Base-by-base conservation (phyloP, 2,888 invertebrate genomes). In the Nemotelus nigrinus region DNA sequence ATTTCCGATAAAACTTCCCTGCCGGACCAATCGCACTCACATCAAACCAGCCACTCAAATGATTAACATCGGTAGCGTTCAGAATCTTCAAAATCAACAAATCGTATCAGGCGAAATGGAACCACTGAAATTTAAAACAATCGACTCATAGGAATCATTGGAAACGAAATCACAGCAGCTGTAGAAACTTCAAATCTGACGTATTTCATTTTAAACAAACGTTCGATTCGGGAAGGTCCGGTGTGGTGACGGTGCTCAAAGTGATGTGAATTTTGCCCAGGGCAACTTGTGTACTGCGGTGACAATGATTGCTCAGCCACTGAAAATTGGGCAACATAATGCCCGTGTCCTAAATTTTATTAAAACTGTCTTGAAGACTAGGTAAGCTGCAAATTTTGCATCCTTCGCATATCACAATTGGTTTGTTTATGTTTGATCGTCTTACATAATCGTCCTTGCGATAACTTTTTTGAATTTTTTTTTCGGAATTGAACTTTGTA, bases 191-290 rank as follows among this genome's bases (percentile, higher is more conserved):
- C 64, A 41, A 53, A 41, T 64, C 3, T 57, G 57, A 57, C 57
- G 25, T 57, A 0, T 10, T 57, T 10, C 57, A 57, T 10, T 8
- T 57, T 57, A 25, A n/a, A 10, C 10, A 3, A 57, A 4, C 5
- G 4, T 57, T 57, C 10, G 25, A 10, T 4, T 7, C 64, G 43
- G 43, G 44, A 41, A 39, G 64, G 41, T 6, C 7, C 64, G 64
- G 64, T 41, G 43, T 6, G 2, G 64, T 64, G 64, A 67, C n/a
- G 7, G 7, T 53, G 8, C 8, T n/a, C 2, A 7, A 47, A 47
- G 67, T 67, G 68, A 68, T 68, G 68, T 68, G 68, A 25, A 25
- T 50, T 68, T 50, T 44, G 50, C 25, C 50, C 25, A 44, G 50
- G 39, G 58, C 3, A 1, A 41, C 41, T 63, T 7, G n/a, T 41